phyloP scores from a whole-genome alignment of 2,113 vertebrate genomes.

The Eubucco bourcierii region DNA sequence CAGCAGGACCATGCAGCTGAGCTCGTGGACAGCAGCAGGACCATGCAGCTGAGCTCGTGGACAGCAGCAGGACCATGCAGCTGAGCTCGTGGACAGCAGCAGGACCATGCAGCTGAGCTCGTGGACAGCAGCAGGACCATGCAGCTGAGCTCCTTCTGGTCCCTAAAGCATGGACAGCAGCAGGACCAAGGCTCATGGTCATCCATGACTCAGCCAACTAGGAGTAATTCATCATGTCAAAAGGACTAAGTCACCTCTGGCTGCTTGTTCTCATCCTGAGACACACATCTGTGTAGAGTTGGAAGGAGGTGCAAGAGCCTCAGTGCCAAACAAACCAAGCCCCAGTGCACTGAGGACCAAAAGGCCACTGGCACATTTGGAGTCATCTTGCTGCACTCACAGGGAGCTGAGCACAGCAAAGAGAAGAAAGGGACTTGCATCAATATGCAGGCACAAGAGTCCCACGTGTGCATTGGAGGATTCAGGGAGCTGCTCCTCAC shows the following conservation, averaged over 20 bases:
- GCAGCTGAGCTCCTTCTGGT: accelerated
- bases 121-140: background rate
- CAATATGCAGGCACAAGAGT: accelerated
- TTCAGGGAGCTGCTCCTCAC: background rate
- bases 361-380: background rate
- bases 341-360: accelerated
- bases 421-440: background rate
- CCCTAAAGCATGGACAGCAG: no score
- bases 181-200: background rate
- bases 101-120: background rate
- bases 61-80: no score
- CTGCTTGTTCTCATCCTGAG: background rate
- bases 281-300: background rate
- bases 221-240: background rate
- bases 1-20: background rate
- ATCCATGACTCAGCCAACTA: background rate
- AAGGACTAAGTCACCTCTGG: background rate
- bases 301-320: background rate
- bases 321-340: background rate
- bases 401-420: background rate
- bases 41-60: background rate
- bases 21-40: no score
- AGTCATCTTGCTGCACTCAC: background rate
- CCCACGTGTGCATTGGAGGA: accelerated
- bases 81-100: background rate